Conservation (phyloP, 2,888 invertebrate species). For the Halocaridina rubra region DNA sequence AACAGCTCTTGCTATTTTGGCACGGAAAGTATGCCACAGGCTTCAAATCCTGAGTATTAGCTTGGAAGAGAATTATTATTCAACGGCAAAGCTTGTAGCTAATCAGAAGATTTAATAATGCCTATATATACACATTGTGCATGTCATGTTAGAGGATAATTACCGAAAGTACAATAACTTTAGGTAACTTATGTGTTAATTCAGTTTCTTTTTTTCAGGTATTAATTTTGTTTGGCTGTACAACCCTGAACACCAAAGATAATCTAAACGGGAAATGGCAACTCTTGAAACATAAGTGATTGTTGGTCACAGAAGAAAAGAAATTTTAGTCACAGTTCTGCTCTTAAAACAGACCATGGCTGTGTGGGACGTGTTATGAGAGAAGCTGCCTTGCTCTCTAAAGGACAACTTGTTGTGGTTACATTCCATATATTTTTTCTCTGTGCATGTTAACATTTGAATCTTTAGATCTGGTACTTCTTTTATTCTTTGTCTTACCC, state of each 20-base stretch:
- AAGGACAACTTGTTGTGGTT: constrained; percentile 47
- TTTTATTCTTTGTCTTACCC: constrained; percentile 48
- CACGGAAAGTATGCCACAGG: no score
- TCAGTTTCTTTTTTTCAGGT: no score
- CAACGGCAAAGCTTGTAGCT: no score
- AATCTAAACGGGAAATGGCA: constrained; percentile 1
- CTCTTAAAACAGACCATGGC: neutral
- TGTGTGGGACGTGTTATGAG: constrained; percentile 5
- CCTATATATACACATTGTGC: no score
- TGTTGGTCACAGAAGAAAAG: neutral
- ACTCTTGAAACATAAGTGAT: neutral
- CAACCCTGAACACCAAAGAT: constrained; percentile 39
- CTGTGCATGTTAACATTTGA: constrained; percentile 56
- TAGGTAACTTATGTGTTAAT: no score
- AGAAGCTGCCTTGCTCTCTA: constrained; percentile 49
- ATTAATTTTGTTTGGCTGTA: no score
- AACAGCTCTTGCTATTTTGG: no score
- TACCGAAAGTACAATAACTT: no score
- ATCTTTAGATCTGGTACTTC: constrained; percentile 38
- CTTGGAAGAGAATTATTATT: no score
- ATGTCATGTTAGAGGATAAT: no score
- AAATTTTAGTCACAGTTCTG: neutral
- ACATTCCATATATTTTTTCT: constrained; percentile 57
- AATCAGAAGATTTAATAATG: no score
- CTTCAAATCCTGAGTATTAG: no score